Evolutionary conservation across 2,888 invertebrate genomes (phyloP), one percentile per base, ranked within the genome.

Genomic region (Synergus gifuensis): DNA sequence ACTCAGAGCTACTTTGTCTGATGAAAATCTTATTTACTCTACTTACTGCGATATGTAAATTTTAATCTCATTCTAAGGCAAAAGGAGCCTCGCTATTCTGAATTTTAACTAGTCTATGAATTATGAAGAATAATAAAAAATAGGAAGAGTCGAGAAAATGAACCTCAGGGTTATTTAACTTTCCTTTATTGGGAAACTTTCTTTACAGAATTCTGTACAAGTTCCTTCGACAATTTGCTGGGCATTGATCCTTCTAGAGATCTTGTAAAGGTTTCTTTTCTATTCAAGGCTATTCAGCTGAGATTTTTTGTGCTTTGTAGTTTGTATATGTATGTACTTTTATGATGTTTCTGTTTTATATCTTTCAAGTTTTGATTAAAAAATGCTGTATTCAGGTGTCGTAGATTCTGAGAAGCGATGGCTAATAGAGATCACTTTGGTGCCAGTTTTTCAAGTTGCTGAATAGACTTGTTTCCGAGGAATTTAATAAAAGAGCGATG

Each of bases 401-500:
- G 44, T 69, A 46, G 44, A 46, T 69, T 69, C 18, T 18, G 12
- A 16, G 46, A 69, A 69, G 67, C 28, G 44, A 67, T 40, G 42
- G 66, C 44, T 67, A 67, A 67, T 67, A 67, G 66, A 67, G 66
- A 67, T n/a, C 44, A 18, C 18, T 67, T 44, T 44, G 66, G 54
- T 73, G 69, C 46, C 49, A 36, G 49, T 73, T 73, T 54, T 28
- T 54, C 69, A 49, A 49, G 69, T 49, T 73, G 69, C 69, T 73
- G 69, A 73, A 73, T 73, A 54, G 69, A 73, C 46, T 54, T 73
- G 54, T 73, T 73, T 54, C 49, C 49, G n/a, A 49, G 16, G 49
- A 73, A 73, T 73, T 73, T 73, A 49, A 73, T 73, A 73, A 73
- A 69, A 73, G 28, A 73, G 49, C 36, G 46, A 73, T 54, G 49